These are phyloP conservation scores for Diaprepes abbreviatus DNA, from an alignment of 2,888 invertebrate genomes.

Conservation along the genomic window DNA sequence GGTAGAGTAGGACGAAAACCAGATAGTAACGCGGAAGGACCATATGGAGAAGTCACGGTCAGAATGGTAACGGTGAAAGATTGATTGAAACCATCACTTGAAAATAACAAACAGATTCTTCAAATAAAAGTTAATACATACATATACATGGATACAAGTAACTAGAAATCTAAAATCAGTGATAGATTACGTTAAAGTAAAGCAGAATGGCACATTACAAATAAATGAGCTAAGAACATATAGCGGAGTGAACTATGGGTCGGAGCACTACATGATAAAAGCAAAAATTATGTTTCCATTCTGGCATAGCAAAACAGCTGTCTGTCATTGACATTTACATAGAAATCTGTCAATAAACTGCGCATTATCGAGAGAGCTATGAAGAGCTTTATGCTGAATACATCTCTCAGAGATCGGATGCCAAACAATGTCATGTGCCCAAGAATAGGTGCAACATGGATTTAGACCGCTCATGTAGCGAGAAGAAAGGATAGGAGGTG, in stretches of 20 bases:
- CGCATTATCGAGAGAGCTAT: too few relatives aligned
- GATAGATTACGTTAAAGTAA: constrained; percentile 38
- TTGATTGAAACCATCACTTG: constrained; percentile 29
- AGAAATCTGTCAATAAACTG: too few relatives aligned
- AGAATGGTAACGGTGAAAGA: constrained; percentile 42
- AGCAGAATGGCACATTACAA: constrained; percentile 17
- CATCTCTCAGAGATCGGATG: too few relatives aligned
- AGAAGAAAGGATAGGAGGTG: too few relatives aligned
- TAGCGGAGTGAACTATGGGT: constrained; percentile 4
- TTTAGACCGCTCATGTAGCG: too few relatives aligned
- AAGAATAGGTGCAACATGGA: too few relatives aligned
- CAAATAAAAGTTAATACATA: constrained; percentile 34
- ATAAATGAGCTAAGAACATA: constrained; percentile 30
- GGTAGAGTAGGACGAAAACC: too few relatives aligned
- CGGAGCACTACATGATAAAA: constrained; percentile 18
- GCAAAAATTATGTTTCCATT: constrained; percentile 6
- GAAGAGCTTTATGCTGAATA: too few relatives aligned
- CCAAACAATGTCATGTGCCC: too few relatives aligned
- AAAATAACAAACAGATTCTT: constrained; percentile 40
- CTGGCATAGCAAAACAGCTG: too few relatives aligned
- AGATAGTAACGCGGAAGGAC: constrained; percentile 39
- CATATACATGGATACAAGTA: constrained; percentile 35
- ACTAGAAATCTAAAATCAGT: constrained; percentile 36
- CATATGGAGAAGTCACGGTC: constrained; percentile 39
- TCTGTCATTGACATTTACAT: too few relatives aligned